A percentile compares a stretch with the other conserved stretches of the same genome.
phyloP scores from a whole-genome alignment of 2,888 invertebrate genomes.

The Athrips mouffetella region DNA sequence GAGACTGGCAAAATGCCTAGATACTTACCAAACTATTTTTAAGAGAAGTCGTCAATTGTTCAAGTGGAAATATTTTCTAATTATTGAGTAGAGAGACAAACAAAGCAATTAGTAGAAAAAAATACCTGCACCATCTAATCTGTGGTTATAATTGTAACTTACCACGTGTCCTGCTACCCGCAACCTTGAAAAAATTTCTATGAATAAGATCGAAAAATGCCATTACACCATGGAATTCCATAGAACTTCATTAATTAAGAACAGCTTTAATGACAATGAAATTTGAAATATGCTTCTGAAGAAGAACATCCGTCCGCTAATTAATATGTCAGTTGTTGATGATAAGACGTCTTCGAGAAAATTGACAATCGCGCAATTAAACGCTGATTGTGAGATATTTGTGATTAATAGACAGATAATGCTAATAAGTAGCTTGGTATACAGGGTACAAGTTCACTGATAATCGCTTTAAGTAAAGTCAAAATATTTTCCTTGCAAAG shows the following conservation, averaged over 20 bases:
- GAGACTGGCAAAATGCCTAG: too few relatives aligned
- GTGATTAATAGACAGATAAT: slow-evolving; percentile 7
- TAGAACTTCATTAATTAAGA: slow-evolving; percentile 17
- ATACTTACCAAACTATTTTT: too few relatives aligned
- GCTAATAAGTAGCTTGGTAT: background rate
- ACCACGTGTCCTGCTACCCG: background rate
- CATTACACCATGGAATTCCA: slow-evolving; percentile 10
- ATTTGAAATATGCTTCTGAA: slow-evolving; percentile 13
- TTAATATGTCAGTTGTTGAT: slow-evolving; percentile 15
- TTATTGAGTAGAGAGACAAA: slow-evolving; percentile 1
- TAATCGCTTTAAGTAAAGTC: too few relatives aligned
- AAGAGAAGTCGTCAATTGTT: too few relatives aligned
- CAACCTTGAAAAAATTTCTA: background rate
- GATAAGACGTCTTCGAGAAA: slow-evolving; percentile 13
- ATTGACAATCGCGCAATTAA: slow-evolving; percentile 13
- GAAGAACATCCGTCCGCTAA: slow-evolving; percentile 19
- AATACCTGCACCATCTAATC: background rate
- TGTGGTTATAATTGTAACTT: slow-evolving; percentile 4
- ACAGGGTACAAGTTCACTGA: background rate
- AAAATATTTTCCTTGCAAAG: too few relatives aligned
- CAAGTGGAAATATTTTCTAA: background rate
- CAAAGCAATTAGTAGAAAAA: slow-evolving; percentile 3
- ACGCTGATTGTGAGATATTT: slow-evolving; percentile 11
- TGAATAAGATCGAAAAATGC: slow-evolving; percentile 10
- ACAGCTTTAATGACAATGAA: slow-evolving; percentile 1